Percentiles rank a stretch among this genome's conserved stretches.
Evolutionary conservation across 2,113 vertebrate genomes (phyloP).

Genomic region (Xiphophorus couchianus): DNA sequence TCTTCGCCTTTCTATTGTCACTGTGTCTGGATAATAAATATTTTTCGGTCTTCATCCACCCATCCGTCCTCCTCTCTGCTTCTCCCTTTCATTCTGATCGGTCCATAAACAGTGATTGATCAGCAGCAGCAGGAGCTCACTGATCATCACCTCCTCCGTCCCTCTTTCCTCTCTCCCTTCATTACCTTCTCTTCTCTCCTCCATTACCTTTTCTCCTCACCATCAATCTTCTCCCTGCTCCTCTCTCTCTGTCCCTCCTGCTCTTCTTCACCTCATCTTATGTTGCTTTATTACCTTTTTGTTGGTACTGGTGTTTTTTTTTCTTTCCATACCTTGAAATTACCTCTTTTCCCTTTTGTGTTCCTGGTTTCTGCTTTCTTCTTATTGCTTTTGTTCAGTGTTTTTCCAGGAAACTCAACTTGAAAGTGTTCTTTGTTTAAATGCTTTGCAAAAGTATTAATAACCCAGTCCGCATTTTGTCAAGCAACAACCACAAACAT

Average conservation of each 20-base stretch:
- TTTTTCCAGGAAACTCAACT: not conserved
- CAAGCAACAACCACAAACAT: not conserved
- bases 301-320: not conserved
- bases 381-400: not conserved
- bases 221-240: constrained; percentile 44
- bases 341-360: not conserved
- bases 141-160: constrained; percentile 43
- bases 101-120: constrained; percentile 71
- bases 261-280: constrained; percentile 17
- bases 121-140: constrained; percentile 44
- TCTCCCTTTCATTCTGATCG: constrained; percentile 23
- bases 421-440: not conserved
- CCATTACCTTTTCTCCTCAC: constrained; percentile 38
- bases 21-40: constrained; percentile 26
- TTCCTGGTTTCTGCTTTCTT: not conserved
- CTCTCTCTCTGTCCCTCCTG: not conserved
- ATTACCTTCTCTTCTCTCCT: constrained; percentile 48
- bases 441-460: not conserved
- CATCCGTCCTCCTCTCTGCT: constrained; percentile 7
- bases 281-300: constrained; percentile 12
- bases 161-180: constrained; percentile 41
- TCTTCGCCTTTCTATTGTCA: constrained; percentile 25
- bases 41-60: constrained; percentile 15
- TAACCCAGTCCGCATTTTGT: not conserved
- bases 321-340: not conserved